These are phyloP conservation scores for Frieseomelitta varia DNA, from an alignment of 1,140 invertebrate species.

Conservation along the genomic window DNA sequence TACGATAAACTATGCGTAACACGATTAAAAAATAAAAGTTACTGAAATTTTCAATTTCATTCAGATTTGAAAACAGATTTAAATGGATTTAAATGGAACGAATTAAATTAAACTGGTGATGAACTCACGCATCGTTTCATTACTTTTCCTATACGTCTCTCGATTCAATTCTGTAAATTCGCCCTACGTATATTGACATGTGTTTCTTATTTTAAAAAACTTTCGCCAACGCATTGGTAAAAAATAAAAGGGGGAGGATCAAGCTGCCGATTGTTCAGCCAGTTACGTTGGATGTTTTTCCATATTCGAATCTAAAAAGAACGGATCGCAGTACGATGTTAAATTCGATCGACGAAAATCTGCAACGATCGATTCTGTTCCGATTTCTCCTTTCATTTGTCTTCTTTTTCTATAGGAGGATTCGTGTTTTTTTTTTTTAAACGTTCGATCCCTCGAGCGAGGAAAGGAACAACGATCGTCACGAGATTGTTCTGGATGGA, in stretches of 20 bases:
- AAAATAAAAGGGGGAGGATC: conserved; percentile 12
- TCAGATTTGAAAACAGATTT: neutral
- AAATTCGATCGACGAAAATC: conserved; percentile 10
- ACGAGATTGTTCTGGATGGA: conserved; percentile 8
- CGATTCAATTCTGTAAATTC: neutral
- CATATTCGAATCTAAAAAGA: neutral
- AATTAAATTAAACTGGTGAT: neutral
- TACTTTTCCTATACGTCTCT: neutral
- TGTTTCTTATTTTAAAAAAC: neutral
- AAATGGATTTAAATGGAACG: neutral
- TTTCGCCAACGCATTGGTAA: neutral
- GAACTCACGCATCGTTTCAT: neutral
- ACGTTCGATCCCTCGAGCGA: neutral
- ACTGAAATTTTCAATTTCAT: neutral
- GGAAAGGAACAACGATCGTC: conserved; percentile 22
- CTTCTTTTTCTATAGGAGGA: neutral
- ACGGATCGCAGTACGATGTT: neutral
- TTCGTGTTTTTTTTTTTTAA: neutral
- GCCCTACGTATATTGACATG: neutral
- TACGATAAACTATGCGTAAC: neutral
- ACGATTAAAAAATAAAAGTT: neutral
- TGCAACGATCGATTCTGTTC: conserved; percentile 3
- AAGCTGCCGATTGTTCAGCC: conserved; percentile 25
- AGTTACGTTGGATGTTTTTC: conserved; percentile 20
- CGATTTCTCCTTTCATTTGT: neutral